Evolutionary conservation across 2,888 invertebrate genomes (phyloP).

Genomic region (Dicranocentrus wangi): DNA sequence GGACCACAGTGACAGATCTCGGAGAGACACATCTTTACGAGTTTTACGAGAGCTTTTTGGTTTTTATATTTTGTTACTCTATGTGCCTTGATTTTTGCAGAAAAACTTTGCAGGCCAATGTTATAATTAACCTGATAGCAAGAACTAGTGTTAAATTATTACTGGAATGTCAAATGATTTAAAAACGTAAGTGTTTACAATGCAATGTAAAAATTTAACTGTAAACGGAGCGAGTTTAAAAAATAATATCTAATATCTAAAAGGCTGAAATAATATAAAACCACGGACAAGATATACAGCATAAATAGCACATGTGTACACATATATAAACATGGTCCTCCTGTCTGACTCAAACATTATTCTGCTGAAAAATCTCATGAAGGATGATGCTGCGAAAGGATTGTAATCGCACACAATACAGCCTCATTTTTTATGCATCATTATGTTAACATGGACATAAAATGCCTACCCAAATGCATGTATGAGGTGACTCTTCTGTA

Average conservation of each 20-base stretch:
- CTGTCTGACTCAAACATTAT: constrained; percentile 9
- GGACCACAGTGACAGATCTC: constrained; percentile 43
- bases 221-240: not conserved
- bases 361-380: not conserved
- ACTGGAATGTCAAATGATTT: not conserved
- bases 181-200: not conserved
- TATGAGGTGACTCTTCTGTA: too few species aligned
- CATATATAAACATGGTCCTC: not conserved
- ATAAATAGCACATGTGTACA: not conserved
- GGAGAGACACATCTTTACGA: constrained; percentile 21
- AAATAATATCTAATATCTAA: not conserved
- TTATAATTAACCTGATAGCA: not conserved
- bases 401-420: too few species aligned
- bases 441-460: too few species aligned
- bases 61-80: not conserved
- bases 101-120: not conserved
- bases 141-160: not conserved
- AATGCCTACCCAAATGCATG: too few species aligned
- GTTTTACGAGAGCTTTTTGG: not conserved
- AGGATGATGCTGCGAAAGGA: too few species aligned
- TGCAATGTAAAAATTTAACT: not conserved
- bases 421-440: too few species aligned
- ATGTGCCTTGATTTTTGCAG: not conserved
- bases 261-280: not conserved
- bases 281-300: not conserved